Evolutionary conservation across 2,797 vertebrate species (phyloP).

Genomic region (Hippocampus kuda): DNA sequence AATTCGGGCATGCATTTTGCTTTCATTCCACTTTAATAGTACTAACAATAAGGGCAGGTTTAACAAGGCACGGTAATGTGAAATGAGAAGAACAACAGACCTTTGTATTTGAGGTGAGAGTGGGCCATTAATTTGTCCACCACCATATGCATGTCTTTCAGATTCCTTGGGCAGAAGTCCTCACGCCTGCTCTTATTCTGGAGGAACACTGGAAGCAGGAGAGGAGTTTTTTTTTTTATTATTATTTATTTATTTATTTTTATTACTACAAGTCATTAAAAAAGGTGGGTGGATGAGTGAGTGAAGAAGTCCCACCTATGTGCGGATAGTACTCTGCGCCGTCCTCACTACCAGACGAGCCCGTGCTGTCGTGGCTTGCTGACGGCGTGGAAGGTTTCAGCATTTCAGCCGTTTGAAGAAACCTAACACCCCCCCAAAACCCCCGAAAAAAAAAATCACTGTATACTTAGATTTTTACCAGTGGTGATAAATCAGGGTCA

Average conservation of each 20-base stretch:
- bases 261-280: neutral
- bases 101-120: slow-evolving; percentile 86
- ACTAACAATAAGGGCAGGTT: neutral
- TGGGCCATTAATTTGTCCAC: slow-evolving; percentile 83
- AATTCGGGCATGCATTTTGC: neutral
- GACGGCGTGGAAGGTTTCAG: slow-evolving; percentile 86
- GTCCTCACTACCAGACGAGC: slow-evolving; percentile 75
- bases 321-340: slow-evolving; percentile 87
- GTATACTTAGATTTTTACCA: neutral
- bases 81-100: slow-evolving; percentile 13
- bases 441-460: neutral
- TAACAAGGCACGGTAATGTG: neutral
- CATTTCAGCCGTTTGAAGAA: slow-evolving; percentile 90
- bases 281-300: neutral
- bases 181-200: slow-evolving; percentile 82
- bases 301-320: slow-evolving; percentile 61
- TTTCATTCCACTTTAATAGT: no score
- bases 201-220: slow-evolving; percentile 71
- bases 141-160: slow-evolving; percentile 80
- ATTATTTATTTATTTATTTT: neutral
- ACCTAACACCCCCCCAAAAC: slow-evolving; percentile 54
- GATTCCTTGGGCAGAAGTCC: slow-evolving; percentile 80
- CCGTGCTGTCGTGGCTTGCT: slow-evolving; percentile 77
- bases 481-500: neutral
- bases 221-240: neutral